Evolutionary conservation across 2,113 vertebrate genomes (phyloP).

Genomic region (Pimephales promelas): DNA sequence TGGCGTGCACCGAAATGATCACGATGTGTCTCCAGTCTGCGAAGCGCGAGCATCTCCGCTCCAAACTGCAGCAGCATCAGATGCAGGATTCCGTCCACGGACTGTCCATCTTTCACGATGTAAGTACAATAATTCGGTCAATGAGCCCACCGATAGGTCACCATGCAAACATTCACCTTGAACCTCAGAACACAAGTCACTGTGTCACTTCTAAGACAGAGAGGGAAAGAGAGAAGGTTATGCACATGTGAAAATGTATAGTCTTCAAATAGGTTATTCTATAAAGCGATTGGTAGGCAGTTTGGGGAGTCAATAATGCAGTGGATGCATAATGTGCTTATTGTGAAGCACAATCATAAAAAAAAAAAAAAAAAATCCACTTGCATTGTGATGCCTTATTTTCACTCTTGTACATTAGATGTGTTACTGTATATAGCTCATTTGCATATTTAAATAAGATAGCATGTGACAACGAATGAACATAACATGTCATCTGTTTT

Average conservation of each 20-base stretch:
- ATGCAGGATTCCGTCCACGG: conserved; percentile 67
- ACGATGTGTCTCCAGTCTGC: conserved; percentile 82
- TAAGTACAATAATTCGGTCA: conserved; percentile 64
- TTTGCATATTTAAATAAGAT: conserved; percentile 16
- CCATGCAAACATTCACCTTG: conserved; percentile 16
- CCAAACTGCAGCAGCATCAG: conserved; percentile 65
- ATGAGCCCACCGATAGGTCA: background rate
- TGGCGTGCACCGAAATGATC: conserved; percentile 81
- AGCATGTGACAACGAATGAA: background rate
- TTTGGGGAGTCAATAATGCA: background rate
- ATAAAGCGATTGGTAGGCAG: background rate
- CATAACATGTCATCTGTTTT: background rate
- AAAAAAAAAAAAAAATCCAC: background rate
- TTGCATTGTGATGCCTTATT: background rate
- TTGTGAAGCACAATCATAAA: background rate
- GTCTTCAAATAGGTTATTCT: background rate
- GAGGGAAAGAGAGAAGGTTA: background rate
- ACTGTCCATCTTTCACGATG: conserved; percentile 78
- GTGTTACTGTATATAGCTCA: background rate
- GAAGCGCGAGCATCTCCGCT: conserved; percentile 76
- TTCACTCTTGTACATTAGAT: background rate
- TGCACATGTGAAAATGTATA: background rate
- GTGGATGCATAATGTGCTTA: background rate
- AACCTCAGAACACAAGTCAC: too few relatives aligned
- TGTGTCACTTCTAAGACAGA: background rate